Evolutionary conservation across 1,140 invertebrate genomes (phyloP).

Genomic region (Aphidius gifuensis): DNA sequence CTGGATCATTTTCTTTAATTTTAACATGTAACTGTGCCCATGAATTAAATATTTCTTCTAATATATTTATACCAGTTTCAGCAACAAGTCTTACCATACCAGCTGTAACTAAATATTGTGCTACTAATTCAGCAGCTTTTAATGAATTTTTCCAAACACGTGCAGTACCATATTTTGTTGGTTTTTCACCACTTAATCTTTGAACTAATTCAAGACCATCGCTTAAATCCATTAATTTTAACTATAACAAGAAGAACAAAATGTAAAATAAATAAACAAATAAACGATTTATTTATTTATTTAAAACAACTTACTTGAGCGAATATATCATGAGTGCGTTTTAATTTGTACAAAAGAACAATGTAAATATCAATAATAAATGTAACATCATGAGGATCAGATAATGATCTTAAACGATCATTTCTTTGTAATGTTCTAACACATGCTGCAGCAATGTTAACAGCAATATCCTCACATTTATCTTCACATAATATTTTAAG

Average conservation of each 20-base stretch:
- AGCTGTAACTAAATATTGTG: constrained; percentile 55
- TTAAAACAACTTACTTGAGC: constrained; percentile 50
- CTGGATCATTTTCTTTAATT: constrained; percentile 46
- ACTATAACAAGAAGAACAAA: constrained; percentile 35
- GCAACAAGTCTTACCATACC: constrained; percentile 56
- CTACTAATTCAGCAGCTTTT: constrained; percentile 54
- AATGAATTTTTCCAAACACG: constrained; percentile 55
- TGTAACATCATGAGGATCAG: constrained; percentile 52
- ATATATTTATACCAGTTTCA: constrained; percentile 54
- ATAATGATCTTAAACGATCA: constrained; percentile 48
- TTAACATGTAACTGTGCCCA: constrained; percentile 51
- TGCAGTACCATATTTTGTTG: constrained; percentile 51
- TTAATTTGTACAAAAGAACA: constrained; percentile 56
- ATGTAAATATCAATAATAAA: constrained; percentile 59
- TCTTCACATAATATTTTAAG: constrained; percentile 58
- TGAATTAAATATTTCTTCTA: constrained; percentile 54
- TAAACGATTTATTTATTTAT: constrained; percentile 12
- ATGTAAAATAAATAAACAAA: neutral
- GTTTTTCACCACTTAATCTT: constrained; percentile 50
- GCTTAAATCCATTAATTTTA: constrained; percentile 55
- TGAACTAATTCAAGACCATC: constrained; percentile 52
- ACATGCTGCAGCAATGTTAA: constrained; percentile 56
- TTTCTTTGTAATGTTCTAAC: constrained; percentile 49
- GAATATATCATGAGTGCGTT: constrained; percentile 56
- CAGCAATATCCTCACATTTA: constrained; percentile 58